Base-by-base conservation (phyloP, 2,113 vertebrate species). In the Turdus rufiventris region DNA sequence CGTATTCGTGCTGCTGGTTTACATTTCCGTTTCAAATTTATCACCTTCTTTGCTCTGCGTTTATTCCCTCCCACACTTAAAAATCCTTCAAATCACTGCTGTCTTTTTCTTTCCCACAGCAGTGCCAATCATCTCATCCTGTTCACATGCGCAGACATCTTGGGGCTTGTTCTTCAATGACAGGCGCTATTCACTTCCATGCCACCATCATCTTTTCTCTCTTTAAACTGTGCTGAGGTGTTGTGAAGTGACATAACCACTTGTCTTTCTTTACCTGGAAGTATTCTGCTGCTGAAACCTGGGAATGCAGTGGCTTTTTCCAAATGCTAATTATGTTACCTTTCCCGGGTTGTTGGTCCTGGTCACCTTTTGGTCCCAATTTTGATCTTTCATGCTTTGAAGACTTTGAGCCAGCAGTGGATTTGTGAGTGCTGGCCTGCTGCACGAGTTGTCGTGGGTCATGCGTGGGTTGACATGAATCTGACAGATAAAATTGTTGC, bases 321-420 rank as follows among this genome's bases (percentile, higher is more conserved):
- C n/a, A 54, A 45, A 28, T 57, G 12, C 9, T 62, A 0, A 3
- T 53, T 57, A 24, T 1, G 2, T 68, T 51, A 10, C 9, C 3
- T 73, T 66, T 19, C 14, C 38, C 0, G 0, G 1, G 4, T 34
- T 58, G 15, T 68, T 50, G 14, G 8, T 40, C n/a, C 74, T 40
- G 29, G 18, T 54, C 54, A 91, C 26, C 10, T 36, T 79, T 15
- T 54, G 34, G 34, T 62, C 29, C 33, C 11, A 14, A 0, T 53
- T 18, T 62, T 11, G 6, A 21, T 62, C 8, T 71, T 74, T 21
- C 31, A 17, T 63, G 45, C 68, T 89, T 48, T 80, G 42, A 66
- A 65, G 51, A 10, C 56, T 66, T 77, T 1, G 53, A 65, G 26
- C 29, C 8, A 2, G 8, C 1, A 16, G 29, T 2, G 21, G 34